Evolutionary conservation across 2,797 vertebrate genomes (phyloP), one percentile per base, ranked within the genome.

Genomic region (Scomberomorus guttatus): DNA sequence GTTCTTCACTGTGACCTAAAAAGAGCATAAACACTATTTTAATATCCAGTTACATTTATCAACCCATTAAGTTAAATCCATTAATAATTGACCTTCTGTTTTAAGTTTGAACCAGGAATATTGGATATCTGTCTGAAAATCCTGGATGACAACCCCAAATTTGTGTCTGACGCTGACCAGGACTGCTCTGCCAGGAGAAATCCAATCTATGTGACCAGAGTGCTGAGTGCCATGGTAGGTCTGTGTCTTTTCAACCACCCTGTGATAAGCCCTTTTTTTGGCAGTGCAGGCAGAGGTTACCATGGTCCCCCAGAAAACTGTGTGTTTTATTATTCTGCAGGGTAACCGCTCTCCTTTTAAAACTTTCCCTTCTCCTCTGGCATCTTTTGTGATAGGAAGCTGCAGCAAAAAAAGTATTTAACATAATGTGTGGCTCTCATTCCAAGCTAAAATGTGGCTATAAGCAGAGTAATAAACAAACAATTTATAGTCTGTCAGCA

Each of bases 151-250:
- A 98, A 95, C 90, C 97, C 96, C 15, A 97, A 97, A 25, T 96
- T 94, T 92, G 42, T 95, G 56, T 79, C 80, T 10, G 87, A 97
- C 6, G 91, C 96, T 1, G 71, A 91, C 74, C 55, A 81, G 13
- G 97, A 98, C 56, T 96, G 95, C 83, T 96, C 95, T 1, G 91
- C 87, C 18, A 95, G 97, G 81, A 94, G 89, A 0, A 94, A 93
- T 73, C 95, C 97, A 0, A 66, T 96, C 42, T 98, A 98, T 1
- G 92, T 98, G 22, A 94, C 95, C 90, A 93, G 97, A 55, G 96
- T 97, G 72, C 93, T 98, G 75, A 98, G 97, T 22, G 95, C 93
- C 72, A 98, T 98, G 97, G 97, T 99, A 87, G 92, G 96, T 92
- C 10, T 68, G 14, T 34, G n/a, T 12, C 11, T 52, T 24, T 1